A percentile compares a stretch with the other conserved stretches of the same genome.
phyloP scores from a whole-genome alignment of 2,797 vertebrate species.

The Pangasius mekongensis region DNA sequence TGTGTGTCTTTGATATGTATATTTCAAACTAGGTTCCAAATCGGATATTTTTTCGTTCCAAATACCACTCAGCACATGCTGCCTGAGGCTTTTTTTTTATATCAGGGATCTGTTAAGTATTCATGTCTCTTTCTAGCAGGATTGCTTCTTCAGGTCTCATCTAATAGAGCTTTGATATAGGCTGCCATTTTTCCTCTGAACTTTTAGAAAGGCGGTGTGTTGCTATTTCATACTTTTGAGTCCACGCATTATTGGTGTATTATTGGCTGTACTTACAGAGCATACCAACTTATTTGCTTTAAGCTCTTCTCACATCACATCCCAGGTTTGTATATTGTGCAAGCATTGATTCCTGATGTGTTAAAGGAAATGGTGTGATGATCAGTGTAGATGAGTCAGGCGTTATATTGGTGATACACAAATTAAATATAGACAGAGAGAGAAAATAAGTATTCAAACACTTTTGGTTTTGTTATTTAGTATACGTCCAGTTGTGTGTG shows the following conservation, averaged over 20 bases:
- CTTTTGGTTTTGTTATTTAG: not conserved
- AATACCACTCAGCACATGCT: conserved; percentile 70
- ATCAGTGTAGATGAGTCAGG: not conserved
- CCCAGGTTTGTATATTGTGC: conserved; percentile 5
- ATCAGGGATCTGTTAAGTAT: conserved; percentile 74
- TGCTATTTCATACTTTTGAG: conserved; percentile 66
- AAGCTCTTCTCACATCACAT: conserved; percentile 32
- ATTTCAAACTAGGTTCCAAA: conserved; percentile 78
- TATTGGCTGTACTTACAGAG: conserved; percentile 53
- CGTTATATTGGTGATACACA: not conserved
- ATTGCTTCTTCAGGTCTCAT: conserved; percentile 61
- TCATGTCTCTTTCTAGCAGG: conserved; percentile 64
- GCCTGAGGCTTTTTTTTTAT: conserved; percentile 66
- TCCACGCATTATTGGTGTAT: conserved; percentile 48
- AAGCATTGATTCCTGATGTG: not conserved
- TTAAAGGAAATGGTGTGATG: conserved; percentile 5
- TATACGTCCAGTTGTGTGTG: no score
- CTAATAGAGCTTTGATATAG: conserved; percentile 76
- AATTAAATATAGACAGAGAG: not conserved
- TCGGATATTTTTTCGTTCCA: conserved; percentile 68
- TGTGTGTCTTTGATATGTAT: conserved; percentile 79
- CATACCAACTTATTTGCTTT: conserved; percentile 49
- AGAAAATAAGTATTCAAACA: not conserved
- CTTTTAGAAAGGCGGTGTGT: conserved; percentile 51
- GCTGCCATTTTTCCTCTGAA: conserved; percentile 68